Evolutionary conservation across 1,140 invertebrate species (phyloP).

Genomic region (Laupala kohalensis): DNA sequence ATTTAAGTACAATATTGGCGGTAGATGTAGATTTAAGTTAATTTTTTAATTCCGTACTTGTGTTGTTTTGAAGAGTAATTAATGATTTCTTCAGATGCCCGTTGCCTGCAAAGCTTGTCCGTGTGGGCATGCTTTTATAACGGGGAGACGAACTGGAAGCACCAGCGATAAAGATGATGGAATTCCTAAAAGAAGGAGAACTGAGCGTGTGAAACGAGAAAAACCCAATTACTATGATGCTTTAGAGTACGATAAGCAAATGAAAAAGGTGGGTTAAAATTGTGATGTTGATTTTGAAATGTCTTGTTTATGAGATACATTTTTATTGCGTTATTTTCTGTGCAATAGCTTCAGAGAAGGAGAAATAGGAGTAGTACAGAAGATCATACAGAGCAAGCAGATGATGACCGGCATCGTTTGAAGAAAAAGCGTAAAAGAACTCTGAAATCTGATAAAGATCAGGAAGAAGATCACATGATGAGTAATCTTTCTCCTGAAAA

Average conservation of each 20-base stretch:
- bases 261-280: slow-evolving; percentile 34
- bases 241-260: slow-evolving; percentile 58
- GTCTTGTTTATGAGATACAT: background rate
- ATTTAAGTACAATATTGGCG: background rate
- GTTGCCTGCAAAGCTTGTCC: slow-evolving; percentile 68
- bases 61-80: slow-evolving; percentile 1
- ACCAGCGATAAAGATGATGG: slow-evolving; percentile 27
- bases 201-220: slow-evolving; percentile 57
- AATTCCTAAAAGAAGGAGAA: slow-evolving; percentile 39
- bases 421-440: slow-evolving; percentile 2
- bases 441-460: slow-evolving; percentile 1
- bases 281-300: background rate
- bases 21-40: slow-evolving; percentile 4
- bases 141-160: slow-evolving; percentile 35
- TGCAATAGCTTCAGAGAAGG: background rate
- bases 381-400: background rate
- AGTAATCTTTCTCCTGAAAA: slow-evolving; percentile 2
- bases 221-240: slow-evolving; percentile 75
- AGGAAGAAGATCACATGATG: slow-evolving; percentile 3
- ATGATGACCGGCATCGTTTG: background rate
- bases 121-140: slow-evolving; percentile 64
- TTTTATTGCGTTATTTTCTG: background rate
- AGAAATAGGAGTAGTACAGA: background rate
- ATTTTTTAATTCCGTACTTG: slow-evolving; percentile 6
- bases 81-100: slow-evolving; percentile 42